Evolutionary conservation across 2,113 vertebrate genomes (phyloP), one percentile per base, ranked within the genome.

Genomic region (Eurypyga helias): DNA sequence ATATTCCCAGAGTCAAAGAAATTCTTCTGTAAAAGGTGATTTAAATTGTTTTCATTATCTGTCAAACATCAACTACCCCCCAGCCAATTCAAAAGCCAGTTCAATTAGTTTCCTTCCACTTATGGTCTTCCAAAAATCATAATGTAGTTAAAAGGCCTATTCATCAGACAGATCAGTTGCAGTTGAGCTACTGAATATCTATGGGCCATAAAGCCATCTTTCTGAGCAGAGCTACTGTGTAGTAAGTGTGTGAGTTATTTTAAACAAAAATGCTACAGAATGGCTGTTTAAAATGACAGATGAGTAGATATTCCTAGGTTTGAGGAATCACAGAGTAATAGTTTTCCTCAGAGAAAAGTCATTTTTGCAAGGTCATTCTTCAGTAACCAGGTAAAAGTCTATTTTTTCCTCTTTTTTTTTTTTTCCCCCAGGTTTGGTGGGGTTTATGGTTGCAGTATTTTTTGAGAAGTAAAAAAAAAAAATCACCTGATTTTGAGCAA

Each of bases 31-130:
- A 97, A 86, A 96, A 96, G 89, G 78, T 91, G 76, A 90, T 96
- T 96, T 96, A 88, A 97, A 94, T 89, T 88, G 75, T 95, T 96
- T 97, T 92, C 87, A 79, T 92, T 97, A 65, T 80, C 70, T 94
- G 52, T 96, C 93, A 96, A 94, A 95, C 34, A 91, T 73, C 0
- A 4, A 33, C 69, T 95, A 76, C 54, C 67, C 83, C 33, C 58
- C 28, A 96, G 89, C 29, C 83, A 96, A 96, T 94, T 97, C 86
- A 92, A 84, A 96, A 93, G 71, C 78, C 91, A 94, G 66, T 97
- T 96, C 88, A 96, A 96, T 95, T 93, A 96, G 66, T 93, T 93
- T 76, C 62, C 61, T 89, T 88, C 70, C 41, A 73, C 60, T 96
- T 95, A 86, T 1, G 14, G 31, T 91, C 71, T 92, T 97, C 81